Evolutionary conservation across 2,113 vertebrate genomes (phyloP).

Genomic region (Phyllostomus discolor): DNA sequence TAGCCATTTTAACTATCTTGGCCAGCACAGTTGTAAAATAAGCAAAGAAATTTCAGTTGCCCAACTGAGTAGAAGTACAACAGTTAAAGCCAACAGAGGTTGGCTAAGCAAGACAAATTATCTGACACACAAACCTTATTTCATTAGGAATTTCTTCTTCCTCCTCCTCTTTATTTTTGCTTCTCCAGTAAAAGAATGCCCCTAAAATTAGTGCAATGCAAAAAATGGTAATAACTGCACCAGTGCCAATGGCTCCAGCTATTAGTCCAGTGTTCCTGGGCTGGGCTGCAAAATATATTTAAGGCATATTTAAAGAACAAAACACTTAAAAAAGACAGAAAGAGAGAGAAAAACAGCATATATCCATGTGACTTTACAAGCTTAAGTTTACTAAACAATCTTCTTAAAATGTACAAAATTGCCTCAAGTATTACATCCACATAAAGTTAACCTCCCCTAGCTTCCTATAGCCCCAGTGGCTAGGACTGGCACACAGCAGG

Average conservation of each 20-base stretch:
- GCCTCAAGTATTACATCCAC: background rate
- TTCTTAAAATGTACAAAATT: background rate
- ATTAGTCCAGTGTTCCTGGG: conserved; percentile 92
- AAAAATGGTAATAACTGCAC: conserved; percentile 87
- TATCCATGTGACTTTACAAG: background rate
- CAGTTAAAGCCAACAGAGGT: background rate
- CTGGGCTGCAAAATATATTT: conserved; percentile 84
- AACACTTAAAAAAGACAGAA: background rate
- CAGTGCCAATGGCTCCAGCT: conserved; percentile 91
- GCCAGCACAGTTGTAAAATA: background rate
- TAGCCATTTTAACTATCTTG: background rate
- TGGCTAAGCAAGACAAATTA: background rate
- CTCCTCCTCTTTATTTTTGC: conserved; percentile 97
- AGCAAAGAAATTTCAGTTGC: background rate
- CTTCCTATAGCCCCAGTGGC: background rate
- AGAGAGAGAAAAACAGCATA: conserved; percentile 39
- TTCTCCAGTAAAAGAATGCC: conserved; percentile 96
- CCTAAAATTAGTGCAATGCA: conserved; percentile 90
- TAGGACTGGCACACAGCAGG: background rate
- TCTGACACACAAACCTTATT: conserved; percentile 88
- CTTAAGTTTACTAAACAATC: background rate
- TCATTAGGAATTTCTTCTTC: conserved; percentile 98
- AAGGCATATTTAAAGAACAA: conserved; percentile 63
- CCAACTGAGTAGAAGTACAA: background rate
- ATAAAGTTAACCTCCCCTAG: background rate